Base-by-base conservation (phyloP, 2,797 vertebrate species). In the Antennarius maculatus region DNA sequence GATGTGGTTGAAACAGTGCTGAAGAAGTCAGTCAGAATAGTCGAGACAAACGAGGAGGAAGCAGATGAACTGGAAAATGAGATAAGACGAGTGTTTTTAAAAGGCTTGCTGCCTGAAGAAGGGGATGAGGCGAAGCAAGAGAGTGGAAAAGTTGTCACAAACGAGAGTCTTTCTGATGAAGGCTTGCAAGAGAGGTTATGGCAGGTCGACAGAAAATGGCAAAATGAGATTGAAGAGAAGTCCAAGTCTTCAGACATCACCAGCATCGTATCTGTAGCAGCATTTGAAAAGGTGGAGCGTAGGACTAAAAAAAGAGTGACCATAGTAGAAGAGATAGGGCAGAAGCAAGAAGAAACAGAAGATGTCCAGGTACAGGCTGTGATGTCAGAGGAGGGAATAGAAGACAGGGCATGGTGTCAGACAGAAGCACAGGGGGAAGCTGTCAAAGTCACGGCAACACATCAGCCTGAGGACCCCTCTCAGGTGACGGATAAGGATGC, bases 31-130 rank as follows among this genome's bases (percentile, higher is more conserved):
- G 13, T 80, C 28, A 65, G 51, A 49, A 69, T 4, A 17, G 18
- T 52, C 0, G 71, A 65, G 42, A 49, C 6, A 3, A 16, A 61
- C 23, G 68, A 76, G 14, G 68, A 27, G 1, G 81, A 81, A 6
- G 78, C 61, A 34, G 90, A 92, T 60, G 89, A 90, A 50, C 64
- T 91, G 55, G 91, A 87, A 51, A 88, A 90, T 5, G 55, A 91
- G 55, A 92, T 92, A 60, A 91, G 85, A 53, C 7, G 34, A 29
- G 88, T 92, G 77, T 92, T 92, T 81, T 72, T 92, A 0, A 89
- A 90, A 67, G 88, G 52, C 16, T 59, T 91, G 71, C 10, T 88
- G 41, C 80, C 85, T 29, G 84, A 86, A 45, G 86, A 84, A 45
- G 62, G 75, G 49, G 2, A n/a, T 0, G 18, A 61, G 29, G 16